Conservation (phyloP, 2,113 vertebrate genomes). For the Megalops atlanticus region DNA sequence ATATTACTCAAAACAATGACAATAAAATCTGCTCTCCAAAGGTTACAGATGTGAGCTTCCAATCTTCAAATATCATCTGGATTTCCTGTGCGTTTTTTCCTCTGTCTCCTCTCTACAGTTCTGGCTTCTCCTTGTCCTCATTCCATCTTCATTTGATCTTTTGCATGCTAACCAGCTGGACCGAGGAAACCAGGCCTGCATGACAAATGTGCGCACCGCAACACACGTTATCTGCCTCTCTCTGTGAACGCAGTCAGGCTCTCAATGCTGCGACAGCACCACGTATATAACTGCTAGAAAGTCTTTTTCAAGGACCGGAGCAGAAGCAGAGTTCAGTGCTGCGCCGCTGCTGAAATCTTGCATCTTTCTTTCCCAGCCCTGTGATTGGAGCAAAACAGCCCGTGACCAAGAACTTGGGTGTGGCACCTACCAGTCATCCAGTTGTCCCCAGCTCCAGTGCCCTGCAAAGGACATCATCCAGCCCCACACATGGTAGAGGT, state of each 20-base stretch:
- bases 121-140: neutral
- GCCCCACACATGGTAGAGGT: conserved; percentile 56
- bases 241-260: neutral
- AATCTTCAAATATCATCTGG: conserved; percentile 21
- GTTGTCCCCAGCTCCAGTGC: conserved; percentile 33
- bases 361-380: conserved; percentile 43
- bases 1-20: neutral
- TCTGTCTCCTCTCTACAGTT: conserved; percentile 23
- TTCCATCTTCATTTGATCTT: neutral
- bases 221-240: neutral
- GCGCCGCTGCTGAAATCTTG: conserved; percentile 13
- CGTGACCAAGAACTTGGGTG: neutral
- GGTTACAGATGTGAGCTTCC: conserved; percentile 16
- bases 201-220: neutral
- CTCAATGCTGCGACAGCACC: neutral
- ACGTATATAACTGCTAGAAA: neutral
- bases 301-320: neutral
- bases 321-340: neutral
- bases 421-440: conserved; percentile 28
- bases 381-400: conserved; percentile 48
- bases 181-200: conserved; percentile 2
- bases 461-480: conserved; percentile 19
- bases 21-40: conserved; percentile 10
- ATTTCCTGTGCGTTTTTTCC: conserved; percentile 22
- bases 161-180: conserved; percentile 27